phyloP scores from a whole-genome alignment of 2,888 invertebrate species.

The Tipula helvola region DNA sequence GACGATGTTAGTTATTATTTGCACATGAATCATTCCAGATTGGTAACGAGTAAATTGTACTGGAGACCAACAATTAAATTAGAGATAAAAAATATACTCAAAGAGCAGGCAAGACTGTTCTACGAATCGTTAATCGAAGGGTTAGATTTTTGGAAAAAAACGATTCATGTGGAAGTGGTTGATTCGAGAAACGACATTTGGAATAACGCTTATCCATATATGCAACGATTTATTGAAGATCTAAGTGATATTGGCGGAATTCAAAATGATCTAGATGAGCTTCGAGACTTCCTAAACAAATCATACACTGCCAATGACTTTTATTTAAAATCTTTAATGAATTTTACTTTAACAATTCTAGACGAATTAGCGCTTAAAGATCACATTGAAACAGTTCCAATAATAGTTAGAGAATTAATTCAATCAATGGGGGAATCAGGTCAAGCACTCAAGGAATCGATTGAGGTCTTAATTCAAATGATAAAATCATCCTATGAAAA shows the following conservation, averaged over 20 bases:
- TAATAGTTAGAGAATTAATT: constrained; percentile 71
- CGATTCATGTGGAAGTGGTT: constrained; percentile 54
- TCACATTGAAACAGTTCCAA: constrained; percentile 66
- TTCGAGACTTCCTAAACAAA: constrained; percentile 56
- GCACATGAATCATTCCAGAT: constrained; percentile 69
- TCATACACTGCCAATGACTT: constrained; percentile 74
- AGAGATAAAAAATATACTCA: constrained; percentile 42
- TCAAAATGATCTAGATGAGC: constrained; percentile 43
- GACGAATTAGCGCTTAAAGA: constrained; percentile 67
- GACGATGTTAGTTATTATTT: constrained; percentile 68
- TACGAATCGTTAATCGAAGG: constrained; percentile 40
- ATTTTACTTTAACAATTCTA: constrained; percentile 52
- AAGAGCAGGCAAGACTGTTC: constrained; percentile 33
- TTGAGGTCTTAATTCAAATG: constrained; percentile 60
- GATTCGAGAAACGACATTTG: constrained; percentile 57
- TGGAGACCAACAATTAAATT: constrained; percentile 66
- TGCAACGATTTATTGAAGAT: constrained; percentile 59
- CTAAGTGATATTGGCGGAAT: constrained; percentile 39
- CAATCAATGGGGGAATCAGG: constrained; percentile 78
- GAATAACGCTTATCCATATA: constrained; percentile 58
- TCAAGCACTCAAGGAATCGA: constrained; percentile 59
- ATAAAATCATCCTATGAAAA: constrained; percentile 59
- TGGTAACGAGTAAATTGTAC: constrained; percentile 63
- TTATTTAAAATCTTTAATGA: constrained; percentile 65
- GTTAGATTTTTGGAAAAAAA: constrained; percentile 52